Evolutionary conservation across 2,797 vertebrate genomes (phyloP), one percentile per base, ranked within the genome.

Genomic region (Hipposideros larvatus): DNA sequence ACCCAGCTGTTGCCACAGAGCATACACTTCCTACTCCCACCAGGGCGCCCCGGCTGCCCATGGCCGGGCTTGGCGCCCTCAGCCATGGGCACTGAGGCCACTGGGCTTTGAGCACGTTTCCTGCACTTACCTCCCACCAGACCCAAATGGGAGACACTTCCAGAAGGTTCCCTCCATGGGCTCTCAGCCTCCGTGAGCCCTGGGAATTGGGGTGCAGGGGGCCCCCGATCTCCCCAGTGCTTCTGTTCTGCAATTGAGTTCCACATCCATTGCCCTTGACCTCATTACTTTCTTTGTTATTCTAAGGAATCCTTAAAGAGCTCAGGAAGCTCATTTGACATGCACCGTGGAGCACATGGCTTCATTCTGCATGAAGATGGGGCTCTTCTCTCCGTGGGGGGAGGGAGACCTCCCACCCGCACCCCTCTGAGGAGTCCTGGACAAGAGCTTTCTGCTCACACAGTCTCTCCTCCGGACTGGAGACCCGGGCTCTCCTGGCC

Each of bases 261-360:
- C 37, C 2, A 19, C 37, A 6, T 1, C 6, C 3, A 0, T 24
- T 10, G 37, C 41, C 41, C 63, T 37, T 1, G 22, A 59, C 37
- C 43, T 10, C 15, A 34, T 2, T 11, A 51, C 28, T 19, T 8
- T 26, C 1, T 55, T 11, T 5, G 0, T 59, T 5, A 11, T 68
- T 34, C 31, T 8, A 9, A 18, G 0, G 14, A 16, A 41, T 18
- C 31, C 18, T 21, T 63, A 9, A 37, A 0, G 11, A 19, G 86
- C 74, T 19, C 8, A 2, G 41, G 16, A 26, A 14, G 4, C 51
- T 3, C 77, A 1, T 5, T 7, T 13, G 4, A 41, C 73, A 1
- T 0, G 1, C 7, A 0, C 43, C 31, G n/a, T 18, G 19, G 26
- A 21, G 11, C 19, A 0, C 34, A 5, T 0, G 5, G 84, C 43